Evolutionary conservation across 1,140 invertebrate genomes (phyloP), one percentile per base, ranked within the genome.

Genomic region (Acromyrmex echinatior): DNA sequence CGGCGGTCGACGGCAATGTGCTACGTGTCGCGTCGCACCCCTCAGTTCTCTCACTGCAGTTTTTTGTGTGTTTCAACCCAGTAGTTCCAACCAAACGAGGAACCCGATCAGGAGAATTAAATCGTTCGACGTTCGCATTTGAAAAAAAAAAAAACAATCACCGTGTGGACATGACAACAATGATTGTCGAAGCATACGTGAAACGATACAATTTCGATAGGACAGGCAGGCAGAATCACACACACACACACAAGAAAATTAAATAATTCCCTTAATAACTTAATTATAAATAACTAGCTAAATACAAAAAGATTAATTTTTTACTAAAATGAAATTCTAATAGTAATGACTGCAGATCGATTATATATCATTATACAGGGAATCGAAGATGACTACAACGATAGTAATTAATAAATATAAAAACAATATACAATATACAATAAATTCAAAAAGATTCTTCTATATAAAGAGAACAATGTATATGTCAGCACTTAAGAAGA

Each of bases 41-140:
- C 25, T 25, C 35, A 58, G 18, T 14, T 82, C 45, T 79, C 60
- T 58, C 58, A 10, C 60, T 68, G 25, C 49, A 65, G 14, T 39
- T 81, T 74, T 74, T 73, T 73, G 81, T 28, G 65, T 63, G 63
- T 86, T 87, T 63, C 70, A 87, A 71, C 51, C 18, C 45, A 65
- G 78, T 35, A 31, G 28, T 82, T 82, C 53, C 53, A 10, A 14
- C 35, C 18, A 66, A 39, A 82, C 66, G 68, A 82, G 58, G 14
- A 73, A 31, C 25, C 6, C 87, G 65, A 85, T n/a, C 28, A 51
- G 58, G 68, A 88, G 51, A 90, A 90, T 91, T 76, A 90, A 91
- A 91, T 87, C 80, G 88, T 80, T 86, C 51, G 21, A 81, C 6
- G 12, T 51, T 31, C 35, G 28, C 21, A 31, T 35, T 71, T 18